Base-by-base conservation (phyloP, 2,888 invertebrate species). In the Drosophila nr. medialis region DNA sequence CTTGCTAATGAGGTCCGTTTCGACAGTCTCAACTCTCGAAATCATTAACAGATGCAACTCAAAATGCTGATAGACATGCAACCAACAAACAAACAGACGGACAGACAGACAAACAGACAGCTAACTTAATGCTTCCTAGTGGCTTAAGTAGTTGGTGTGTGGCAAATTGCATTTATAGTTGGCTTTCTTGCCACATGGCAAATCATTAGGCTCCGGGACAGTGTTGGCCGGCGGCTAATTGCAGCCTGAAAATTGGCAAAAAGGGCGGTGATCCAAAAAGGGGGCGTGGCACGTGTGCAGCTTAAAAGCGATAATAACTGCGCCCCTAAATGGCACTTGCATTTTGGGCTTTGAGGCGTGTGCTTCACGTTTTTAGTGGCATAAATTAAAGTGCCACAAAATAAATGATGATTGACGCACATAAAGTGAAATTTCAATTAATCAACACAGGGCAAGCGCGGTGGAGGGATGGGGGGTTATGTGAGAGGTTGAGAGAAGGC, bases 311-410 rank as follows among this genome's bases (percentile, higher is more conserved):
- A 77, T 76, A 80, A 75, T 67, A 67, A 66, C 75, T 80, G 80
- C 77, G 68, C 75, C 81, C 86, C 68, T 83, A 89, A 85, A 84
- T 87, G 85, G 72, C 85, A 85, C 85, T 81, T 85, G 89, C 77
- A 77, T 50, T 73, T 80, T 72, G 84, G 13, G n/a, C 11, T 29
- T 29, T 40, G 75, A 78, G 85, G 85, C 74, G 83, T 73, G 65
- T 27, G 50, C 55, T 62, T 62, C 62, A 56, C 64, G 66, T 73
- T 32, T 32, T 32, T 11, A 56, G 55, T 42, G 58, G 65, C 64
- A 74, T 69, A 72, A 75, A 83, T 84, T 69, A 68, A 72, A 73
- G 77, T 63, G 72, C 80, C 68, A 69, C 69, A 60, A 73, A 73
- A 64, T 72, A 63, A 84, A 81, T 79, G 71, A 65, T 72, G 60